phyloP scores from a whole-genome alignment of 2,888 invertebrate genomes.

The Didymodactylos carnosus region DNA sequence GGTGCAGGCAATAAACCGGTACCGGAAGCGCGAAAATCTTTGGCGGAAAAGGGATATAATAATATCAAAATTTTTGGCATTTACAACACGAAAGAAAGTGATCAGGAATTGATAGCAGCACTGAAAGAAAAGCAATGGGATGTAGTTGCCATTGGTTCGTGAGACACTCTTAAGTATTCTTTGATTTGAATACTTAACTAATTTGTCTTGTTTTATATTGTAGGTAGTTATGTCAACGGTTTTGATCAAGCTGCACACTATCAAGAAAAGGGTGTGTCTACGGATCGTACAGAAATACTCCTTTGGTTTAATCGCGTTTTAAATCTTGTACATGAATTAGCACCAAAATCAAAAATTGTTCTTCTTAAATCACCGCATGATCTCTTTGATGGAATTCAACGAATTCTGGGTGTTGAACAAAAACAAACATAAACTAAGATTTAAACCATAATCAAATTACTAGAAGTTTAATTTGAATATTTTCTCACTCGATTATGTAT shows the following conservation, averaged over 20 bases:
- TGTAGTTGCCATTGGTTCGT: not conserved
- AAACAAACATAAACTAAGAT: too few relatives aligned
- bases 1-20: not conserved
- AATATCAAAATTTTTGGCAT: not conserved
- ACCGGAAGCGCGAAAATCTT: not conserved
- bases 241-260: not conserved
- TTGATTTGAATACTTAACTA: not conserved
- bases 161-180: not conserved
- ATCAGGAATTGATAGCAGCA: not conserved
- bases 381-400: not conserved
- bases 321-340: not conserved
- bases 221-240: not conserved
- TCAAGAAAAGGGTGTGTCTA: not conserved
- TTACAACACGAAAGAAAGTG: not conserved
- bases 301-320: not conserved
- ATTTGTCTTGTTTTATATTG: not conserved
- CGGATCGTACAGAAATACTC: not conserved
- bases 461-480: too few relatives aligned
- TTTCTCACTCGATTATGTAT: too few relatives aligned
- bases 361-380: not conserved
- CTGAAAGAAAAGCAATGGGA: not conserved
- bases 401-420: not conserved
- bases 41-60: not conserved
- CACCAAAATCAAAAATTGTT: not conserved
- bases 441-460: too few relatives aligned